Evolutionary conservation across 2,113 vertebrate genomes (phyloP).

Genomic region (Serilophus lunatus): DNA sequence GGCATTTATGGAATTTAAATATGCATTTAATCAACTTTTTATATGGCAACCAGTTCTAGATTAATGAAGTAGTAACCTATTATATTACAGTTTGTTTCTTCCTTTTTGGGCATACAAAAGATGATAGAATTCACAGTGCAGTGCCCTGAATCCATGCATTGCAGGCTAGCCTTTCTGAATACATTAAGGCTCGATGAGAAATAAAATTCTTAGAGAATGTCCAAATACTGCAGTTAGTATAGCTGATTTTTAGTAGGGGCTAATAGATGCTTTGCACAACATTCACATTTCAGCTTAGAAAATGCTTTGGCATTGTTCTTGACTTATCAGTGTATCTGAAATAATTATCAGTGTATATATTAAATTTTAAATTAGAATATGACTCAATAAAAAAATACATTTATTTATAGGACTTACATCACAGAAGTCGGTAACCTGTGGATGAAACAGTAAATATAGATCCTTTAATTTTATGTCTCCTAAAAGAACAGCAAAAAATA

Average conservation of each 20-base stretch:
- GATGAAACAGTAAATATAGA: background rate
- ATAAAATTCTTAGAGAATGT: background rate
- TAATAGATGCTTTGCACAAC: background rate
- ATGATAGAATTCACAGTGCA: background rate
- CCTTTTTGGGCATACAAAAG: background rate
- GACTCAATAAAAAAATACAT: background rate
- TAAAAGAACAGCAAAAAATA: background rate
- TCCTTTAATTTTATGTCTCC: background rate
- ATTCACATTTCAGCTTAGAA: background rate
- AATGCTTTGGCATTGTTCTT: background rate
- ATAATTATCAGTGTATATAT: background rate
- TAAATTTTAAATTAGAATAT: background rate
- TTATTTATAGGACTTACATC: background rate
- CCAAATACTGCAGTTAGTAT: background rate
- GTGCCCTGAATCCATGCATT: background rate
- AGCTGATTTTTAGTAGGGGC: background rate
- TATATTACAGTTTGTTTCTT: background rate
- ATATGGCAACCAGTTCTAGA: background rate
- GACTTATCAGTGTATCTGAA: background rate
- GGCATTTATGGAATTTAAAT: background rate
- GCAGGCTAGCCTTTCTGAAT: background rate
- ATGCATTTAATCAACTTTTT: background rate
- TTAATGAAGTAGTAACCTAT: background rate
- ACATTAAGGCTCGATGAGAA: background rate
- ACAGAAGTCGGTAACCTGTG: background rate